Conservation (phyloP, 2,113 vertebrate species). For the Triplophysa tibetana region DNA sequence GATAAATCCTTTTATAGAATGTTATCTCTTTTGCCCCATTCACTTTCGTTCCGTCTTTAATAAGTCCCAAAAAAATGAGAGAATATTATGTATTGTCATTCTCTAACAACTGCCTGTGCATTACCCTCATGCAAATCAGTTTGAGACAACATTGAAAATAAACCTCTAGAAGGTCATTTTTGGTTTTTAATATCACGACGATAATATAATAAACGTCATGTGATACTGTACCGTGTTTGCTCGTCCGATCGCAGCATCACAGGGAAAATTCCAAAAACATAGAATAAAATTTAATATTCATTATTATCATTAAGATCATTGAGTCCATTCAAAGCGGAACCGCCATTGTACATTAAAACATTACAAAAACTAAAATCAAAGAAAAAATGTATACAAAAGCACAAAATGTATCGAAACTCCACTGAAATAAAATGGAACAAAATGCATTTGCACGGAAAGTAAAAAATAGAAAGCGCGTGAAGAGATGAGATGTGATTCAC, state of each 20-base stretch:
- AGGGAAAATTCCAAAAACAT: neutral
- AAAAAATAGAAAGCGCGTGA: neutral
- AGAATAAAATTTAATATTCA: neutral
- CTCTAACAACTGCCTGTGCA: too few relatives aligned
- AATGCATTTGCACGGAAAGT: neutral
- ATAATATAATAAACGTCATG: neutral
- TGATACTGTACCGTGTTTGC: conserved; percentile 18
- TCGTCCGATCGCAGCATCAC: neutral
- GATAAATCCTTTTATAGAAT: too few relatives aligned
- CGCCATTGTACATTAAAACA: neutral
- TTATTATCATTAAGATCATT: neutral
- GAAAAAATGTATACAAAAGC: neutral
- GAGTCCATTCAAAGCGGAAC: neutral
- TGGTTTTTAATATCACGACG: neutral
- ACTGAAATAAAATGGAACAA: too few relatives aligned
- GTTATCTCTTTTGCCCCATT: too few relatives aligned
- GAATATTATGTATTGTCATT: too few relatives aligned
- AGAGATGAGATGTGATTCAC: neutral
- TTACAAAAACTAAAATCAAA: neutral
- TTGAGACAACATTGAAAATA: neutral
- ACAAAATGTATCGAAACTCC: neutral
- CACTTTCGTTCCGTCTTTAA: too few relatives aligned
- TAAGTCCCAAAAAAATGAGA: too few relatives aligned
- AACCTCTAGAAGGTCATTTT: neutral
- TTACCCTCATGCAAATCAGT: too few relatives aligned